phyloP scores from a whole-genome alignment of 2,113 vertebrate genomes.

The Rhynchopsitta pachyrhyncha region DNA sequence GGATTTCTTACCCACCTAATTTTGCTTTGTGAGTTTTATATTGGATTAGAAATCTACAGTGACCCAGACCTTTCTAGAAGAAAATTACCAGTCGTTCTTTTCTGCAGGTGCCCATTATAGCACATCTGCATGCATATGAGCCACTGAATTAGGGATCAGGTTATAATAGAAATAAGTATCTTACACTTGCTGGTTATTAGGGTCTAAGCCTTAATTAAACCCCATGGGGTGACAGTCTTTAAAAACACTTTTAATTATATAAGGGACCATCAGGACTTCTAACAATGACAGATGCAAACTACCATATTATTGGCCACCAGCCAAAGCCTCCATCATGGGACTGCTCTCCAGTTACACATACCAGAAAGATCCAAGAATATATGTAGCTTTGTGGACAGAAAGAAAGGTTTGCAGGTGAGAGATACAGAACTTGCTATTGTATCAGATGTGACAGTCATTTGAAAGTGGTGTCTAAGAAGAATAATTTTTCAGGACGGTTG shows the following conservation, averaged over 20 bases:
- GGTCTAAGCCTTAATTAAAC: constrained; percentile 44
- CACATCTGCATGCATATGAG: neutral
- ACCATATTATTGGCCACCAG: constrained; percentile 19
- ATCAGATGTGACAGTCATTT: neutral
- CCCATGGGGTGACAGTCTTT: neutral
- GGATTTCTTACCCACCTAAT: neutral
- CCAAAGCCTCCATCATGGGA: constrained; percentile 17
- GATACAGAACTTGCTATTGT: neutral
- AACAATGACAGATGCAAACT: constrained; percentile 42
- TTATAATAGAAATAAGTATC: neutral
- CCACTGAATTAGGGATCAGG: neutral
- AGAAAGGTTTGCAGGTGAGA: constrained; percentile 29
- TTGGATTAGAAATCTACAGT: neutral
- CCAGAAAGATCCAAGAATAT: constrained; percentile 22
- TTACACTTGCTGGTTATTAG: neutral
- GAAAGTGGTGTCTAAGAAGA: neutral
- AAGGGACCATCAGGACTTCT: constrained; percentile 56
- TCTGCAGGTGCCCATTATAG: neutral
- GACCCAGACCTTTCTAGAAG: neutral
- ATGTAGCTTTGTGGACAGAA: neutral
- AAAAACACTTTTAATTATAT: constrained; percentile 61
- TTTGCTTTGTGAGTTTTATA: neutral
- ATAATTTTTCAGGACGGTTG: neutral
- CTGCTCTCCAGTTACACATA: constrained; percentile 29
- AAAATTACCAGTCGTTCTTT: neutral